A percentile compares a stretch with the other conserved stretches of the same genome.
Conservation (phyloP, 2,888 invertebrate species). For the Noctuana brunneofusca region DNA sequence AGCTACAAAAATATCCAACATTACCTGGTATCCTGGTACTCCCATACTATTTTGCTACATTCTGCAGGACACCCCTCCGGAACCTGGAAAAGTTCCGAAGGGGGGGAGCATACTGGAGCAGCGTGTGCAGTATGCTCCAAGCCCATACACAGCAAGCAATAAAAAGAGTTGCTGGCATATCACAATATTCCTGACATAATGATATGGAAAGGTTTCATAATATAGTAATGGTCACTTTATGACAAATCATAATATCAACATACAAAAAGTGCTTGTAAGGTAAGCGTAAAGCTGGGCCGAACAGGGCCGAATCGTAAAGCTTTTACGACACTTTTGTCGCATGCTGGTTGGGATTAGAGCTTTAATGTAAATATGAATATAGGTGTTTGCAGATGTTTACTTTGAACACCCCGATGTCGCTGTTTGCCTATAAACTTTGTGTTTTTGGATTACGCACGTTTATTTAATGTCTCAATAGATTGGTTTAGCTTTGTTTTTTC, state of each 20-base stretch:
- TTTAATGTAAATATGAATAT: slow-evolving; percentile 20
- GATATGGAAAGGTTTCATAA: not conserved
- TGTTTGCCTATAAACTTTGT: slow-evolving; percentile 9
- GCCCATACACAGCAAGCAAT: no score
- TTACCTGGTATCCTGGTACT: no score
- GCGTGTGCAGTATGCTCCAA: no score
- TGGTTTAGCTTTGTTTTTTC: slow-evolving; percentile 6
- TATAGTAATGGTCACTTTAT: not conserved
- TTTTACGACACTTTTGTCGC: slow-evolving; percentile 25
- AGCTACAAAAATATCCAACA: no score
- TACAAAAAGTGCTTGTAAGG: slow-evolving; percentile 1
- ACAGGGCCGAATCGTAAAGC: slow-evolving; percentile 16
- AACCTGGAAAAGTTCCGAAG: no score
- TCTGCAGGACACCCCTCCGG: no score
- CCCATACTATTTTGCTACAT: no score
- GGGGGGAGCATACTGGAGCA: no score
- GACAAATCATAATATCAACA: not conserved
- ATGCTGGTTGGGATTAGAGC: slow-evolving; percentile 13
- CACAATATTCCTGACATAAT: no score
- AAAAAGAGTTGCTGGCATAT: no score
- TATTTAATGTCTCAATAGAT: slow-evolving; percentile 12
- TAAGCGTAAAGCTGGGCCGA: slow-evolving; percentile 1
- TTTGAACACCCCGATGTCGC: slow-evolving; percentile 10
- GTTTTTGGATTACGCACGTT: slow-evolving; percentile 17
- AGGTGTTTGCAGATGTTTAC: slow-evolving; percentile 14